Percentiles rank a stretch among this genome's conserved stretches.
phyloP scores from a whole-genome alignment of 92 coral and sea anemone species.

The Phenganax subtilis region DNA sequence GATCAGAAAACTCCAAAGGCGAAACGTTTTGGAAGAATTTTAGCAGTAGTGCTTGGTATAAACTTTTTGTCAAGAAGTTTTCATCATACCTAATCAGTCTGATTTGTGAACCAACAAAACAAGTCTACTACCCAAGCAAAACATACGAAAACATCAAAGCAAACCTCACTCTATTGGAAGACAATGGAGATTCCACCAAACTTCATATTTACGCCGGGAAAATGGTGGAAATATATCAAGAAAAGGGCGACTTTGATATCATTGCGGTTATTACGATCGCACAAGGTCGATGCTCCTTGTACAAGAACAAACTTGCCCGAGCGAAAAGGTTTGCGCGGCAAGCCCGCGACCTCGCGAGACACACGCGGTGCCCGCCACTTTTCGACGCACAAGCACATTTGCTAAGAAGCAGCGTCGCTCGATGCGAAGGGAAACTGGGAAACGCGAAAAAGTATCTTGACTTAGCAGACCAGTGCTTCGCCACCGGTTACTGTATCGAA shows the following conservation, averaged over 20 bases:
- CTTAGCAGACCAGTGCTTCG: slow-evolving; percentile 11
- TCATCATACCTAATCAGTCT: neutral
- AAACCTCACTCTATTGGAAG: neutral
- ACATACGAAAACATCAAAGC: slow-evolving; percentile 3
- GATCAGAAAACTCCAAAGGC: too few species aligned
- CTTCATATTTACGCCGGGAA: neutral
- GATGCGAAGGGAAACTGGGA: neutral
- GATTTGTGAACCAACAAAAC: neutral
- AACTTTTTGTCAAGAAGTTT: neutral
- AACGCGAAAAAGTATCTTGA: neutral
- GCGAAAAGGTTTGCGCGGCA: neutral
- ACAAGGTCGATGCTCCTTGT: slow-evolving; percentile 7
- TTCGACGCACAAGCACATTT: slow-evolving; percentile 21
- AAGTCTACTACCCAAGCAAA: neutral
- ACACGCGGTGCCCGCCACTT: slow-evolving; percentile 18
- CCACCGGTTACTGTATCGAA: neutral
- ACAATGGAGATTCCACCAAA: neutral
- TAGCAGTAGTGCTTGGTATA: too few species aligned
- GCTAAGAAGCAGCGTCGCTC: neutral
- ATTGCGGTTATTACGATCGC: slow-evolving; percentile 10
- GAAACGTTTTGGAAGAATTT: too few species aligned
- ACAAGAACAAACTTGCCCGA: neutral
- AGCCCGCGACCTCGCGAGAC: slow-evolving; percentile 16
- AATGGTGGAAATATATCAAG: neutral
- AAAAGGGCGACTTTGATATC: slow-evolving; percentile 7